Evolutionary conservation across 2,888 invertebrate species (phyloP), one percentile per base, ranked within the genome.

Genomic region (Pseudococcus jackbeardsleyi): DNA sequence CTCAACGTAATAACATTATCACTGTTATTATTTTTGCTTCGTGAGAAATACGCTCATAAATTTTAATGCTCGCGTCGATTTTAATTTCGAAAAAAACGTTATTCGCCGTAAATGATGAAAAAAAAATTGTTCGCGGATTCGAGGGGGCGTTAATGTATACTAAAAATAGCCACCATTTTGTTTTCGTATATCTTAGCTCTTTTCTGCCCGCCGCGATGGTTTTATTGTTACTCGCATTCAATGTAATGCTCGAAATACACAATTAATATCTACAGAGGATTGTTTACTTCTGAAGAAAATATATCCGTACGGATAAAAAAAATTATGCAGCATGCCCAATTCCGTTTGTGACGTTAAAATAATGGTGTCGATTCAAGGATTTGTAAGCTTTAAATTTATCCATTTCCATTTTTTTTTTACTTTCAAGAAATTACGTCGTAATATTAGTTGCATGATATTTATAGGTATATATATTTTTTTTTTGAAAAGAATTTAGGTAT

Each of bases 111-210:
- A 15, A n/a, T 54, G 54, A 54, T 54, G 7, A n/a, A n/a, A 54
- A 48, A n/a, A n/a, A 54, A 54, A n/a, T 54, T 64, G 64, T 19
- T 64, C 8, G 72, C 33, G 72, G 26, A 72, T 33, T 72, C 33
- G 72, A 72, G 15, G 72, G 64, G 72, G 72, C 72, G 72, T 72
- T 72, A 15, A 17, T 15, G n/a, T 59, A 72, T 33, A 39, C 72
- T 72, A 33, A 72, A 33, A 72, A 72, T 72, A 72, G 33, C 72
- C 4, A 39, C 72, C 72, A 72, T 72, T 72, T 72, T 72, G 39
- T 72, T 72, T 26, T 12, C 33, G 26, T 33, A 59, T n/a, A 59
- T 15, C 46, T 46, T 50, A 50, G 15, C 50, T 59, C 3, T 59
- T 5, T 19, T 19, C 5, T 12, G 26, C 26, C 42, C 42, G 7